Conservation (phyloP, 2,797 vertebrate species). For the Columba guinea region DNA sequence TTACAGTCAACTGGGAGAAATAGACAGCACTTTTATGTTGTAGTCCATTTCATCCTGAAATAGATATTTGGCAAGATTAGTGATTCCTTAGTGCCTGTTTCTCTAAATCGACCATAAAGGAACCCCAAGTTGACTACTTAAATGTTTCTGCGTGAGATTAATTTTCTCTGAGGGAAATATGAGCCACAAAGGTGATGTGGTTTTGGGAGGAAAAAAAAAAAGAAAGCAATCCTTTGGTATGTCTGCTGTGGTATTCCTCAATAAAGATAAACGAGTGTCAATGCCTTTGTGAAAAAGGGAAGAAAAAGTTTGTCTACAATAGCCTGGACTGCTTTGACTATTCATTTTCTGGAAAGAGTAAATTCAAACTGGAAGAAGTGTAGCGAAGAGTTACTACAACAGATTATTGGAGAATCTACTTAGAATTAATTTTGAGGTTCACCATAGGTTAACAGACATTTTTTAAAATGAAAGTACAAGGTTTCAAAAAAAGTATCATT, state of each 20-base stretch:
- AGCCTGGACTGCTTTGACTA: background rate
- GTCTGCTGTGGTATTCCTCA: background rate
- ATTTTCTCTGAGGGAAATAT: background rate
- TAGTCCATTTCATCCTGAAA: constrained; percentile 13
- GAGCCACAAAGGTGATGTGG: background rate
- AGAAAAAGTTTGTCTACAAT: background rate
- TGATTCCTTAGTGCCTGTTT: background rate
- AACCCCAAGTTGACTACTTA: background rate
- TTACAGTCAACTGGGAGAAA: constrained; percentile 16
- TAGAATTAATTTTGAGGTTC: background rate
- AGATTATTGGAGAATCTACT: background rate
- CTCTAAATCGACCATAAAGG: constrained; percentile 5
- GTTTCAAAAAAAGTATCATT: background rate
- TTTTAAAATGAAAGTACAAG: background rate
- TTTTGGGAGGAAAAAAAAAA: background rate
- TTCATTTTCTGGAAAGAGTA: background rate
- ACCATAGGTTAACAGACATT: background rate
- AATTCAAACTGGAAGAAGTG: background rate
- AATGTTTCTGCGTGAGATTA: background rate
- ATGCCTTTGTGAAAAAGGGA: background rate
- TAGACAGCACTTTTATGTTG: background rate
- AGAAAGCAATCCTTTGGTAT: background rate
- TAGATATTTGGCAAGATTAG: constrained; percentile 36
- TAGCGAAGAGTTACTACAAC: background rate
- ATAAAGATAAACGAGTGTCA: background rate